Conservation (phyloP, 2,113 vertebrate species). For the Gobius niger region DNA sequence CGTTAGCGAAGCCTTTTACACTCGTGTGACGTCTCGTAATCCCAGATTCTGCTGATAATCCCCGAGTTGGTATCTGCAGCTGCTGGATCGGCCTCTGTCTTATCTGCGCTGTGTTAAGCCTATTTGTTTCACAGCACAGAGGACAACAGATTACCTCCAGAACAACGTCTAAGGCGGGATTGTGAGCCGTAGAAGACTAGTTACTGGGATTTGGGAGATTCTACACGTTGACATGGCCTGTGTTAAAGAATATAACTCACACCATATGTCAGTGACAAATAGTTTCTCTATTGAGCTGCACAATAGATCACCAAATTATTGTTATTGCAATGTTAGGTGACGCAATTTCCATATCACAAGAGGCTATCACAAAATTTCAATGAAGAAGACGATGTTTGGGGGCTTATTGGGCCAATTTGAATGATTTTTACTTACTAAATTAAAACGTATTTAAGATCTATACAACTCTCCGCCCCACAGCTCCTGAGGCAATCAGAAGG, state of each 20-base stretch:
- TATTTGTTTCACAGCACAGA: conserved; percentile 32
- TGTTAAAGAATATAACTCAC: neutral
- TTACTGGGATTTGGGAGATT: conserved; percentile 4
- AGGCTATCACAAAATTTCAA: no score
- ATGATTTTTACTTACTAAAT: no score
- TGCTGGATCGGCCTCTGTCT: conserved; percentile 38
- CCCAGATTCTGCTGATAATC: conserved; percentile 62
- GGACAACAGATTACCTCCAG: conserved; percentile 32
- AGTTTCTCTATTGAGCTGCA: no score
- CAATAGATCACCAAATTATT: neutral
- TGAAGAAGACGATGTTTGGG: no score
- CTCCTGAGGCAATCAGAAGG: no score
- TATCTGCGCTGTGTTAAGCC: conserved; percentile 35
- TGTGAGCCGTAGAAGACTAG: neutral
- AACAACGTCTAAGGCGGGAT: conserved; percentile 16
- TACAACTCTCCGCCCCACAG: no score
- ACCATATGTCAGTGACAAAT: neutral
- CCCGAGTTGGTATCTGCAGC: conserved; percentile 38
- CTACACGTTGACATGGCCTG: neutral
- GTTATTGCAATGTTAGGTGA: no score
- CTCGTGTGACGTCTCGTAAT: conserved; percentile 42
- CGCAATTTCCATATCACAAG: no score
- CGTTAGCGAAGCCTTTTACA: conserved; percentile 15
- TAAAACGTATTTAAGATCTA: no score
- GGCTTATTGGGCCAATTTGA: no score